Evolutionary conservation across 2,797 vertebrate genomes (phyloP).

Genomic region (Leucoraja ocellata): DNA sequence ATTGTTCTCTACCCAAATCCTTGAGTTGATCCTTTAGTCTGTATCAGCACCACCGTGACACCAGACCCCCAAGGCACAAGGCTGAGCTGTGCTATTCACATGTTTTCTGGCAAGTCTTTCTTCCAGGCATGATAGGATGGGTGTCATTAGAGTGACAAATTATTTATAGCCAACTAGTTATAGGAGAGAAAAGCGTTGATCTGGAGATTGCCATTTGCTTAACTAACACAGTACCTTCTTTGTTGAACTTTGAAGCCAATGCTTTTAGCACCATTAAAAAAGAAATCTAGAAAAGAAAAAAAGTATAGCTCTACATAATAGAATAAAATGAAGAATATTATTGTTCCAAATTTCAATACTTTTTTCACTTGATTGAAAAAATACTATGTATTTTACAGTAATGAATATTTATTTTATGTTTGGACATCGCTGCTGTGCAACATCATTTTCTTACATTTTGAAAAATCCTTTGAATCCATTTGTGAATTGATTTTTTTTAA

Average conservation of each 20-base stretch:
- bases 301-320: not conserved
- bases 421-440: not conserved
- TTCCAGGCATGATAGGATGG: constrained; percentile 45
- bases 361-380: not conserved
- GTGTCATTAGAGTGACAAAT: constrained; percentile 50
- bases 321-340: not conserved
- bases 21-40: constrained; percentile 43
- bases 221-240: constrained; percentile 8
- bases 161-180: constrained; percentile 46
- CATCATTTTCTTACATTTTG: not conserved
- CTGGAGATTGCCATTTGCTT: constrained; percentile 28
- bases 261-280: not conserved
- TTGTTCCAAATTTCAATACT: not conserved
- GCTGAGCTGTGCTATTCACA: constrained; percentile 40
- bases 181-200: constrained; percentile 35
- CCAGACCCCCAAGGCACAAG: constrained; percentile 39
- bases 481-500: not conserved
- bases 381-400: not conserved
- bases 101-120: constrained; percentile 40
- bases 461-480: not conserved
- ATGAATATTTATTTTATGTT: not conserved
- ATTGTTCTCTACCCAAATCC: constrained; percentile 43
- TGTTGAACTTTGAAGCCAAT: not conserved
- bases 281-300: not conserved
- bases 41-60: not conserved